These are phyloP conservation scores for Masticophis lateralis DNA, from an alignment of 2,797 vertebrate genomes.

Conservation along the genomic window DNA sequence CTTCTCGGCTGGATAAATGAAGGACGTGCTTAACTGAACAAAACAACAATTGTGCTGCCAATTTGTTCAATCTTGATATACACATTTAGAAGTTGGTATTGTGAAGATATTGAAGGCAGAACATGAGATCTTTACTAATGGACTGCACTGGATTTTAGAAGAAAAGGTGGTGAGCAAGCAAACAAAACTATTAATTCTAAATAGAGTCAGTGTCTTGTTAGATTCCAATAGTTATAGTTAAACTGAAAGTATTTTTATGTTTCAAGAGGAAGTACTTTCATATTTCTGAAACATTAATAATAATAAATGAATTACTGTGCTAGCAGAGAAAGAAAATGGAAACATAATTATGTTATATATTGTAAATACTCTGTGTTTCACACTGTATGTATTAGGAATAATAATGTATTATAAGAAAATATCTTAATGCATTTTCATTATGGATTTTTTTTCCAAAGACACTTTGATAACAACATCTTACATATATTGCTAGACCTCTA, in stretches of 20 bases:
- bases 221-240: conserved; percentile 24
- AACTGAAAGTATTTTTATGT: conserved; percentile 34
- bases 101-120: conserved; percentile 51
- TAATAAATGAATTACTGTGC: conserved; percentile 10
- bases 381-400: conserved; percentile 5
- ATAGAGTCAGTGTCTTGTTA: conserved; percentile 20
- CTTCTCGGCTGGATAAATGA: conserved; percentile 26
- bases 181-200: conserved; percentile 54
- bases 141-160: not conserved
- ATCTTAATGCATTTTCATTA: conserved; percentile 27
- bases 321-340: conserved; percentile 42
- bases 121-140: conserved; percentile 53
- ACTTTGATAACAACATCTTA: conserved; percentile 43
- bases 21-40: conserved; percentile 59
- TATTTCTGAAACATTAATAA: conserved; percentile 40
- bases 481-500: conserved; percentile 4
- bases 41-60: conserved; percentile 54
- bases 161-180: conserved; percentile 55
- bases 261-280: conserved; percentile 36
- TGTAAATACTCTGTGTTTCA: conserved; percentile 4
- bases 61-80: conserved; percentile 57
- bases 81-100: conserved; percentile 57
- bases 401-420: conserved; percentile 7
- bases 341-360: conserved; percentile 23
- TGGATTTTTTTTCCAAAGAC: conserved; percentile 26